These are phyloP conservation scores for Osmoderma eremita DNA, from an alignment of 2,888 invertebrate genomes.

Conservation along the genomic window DNA sequence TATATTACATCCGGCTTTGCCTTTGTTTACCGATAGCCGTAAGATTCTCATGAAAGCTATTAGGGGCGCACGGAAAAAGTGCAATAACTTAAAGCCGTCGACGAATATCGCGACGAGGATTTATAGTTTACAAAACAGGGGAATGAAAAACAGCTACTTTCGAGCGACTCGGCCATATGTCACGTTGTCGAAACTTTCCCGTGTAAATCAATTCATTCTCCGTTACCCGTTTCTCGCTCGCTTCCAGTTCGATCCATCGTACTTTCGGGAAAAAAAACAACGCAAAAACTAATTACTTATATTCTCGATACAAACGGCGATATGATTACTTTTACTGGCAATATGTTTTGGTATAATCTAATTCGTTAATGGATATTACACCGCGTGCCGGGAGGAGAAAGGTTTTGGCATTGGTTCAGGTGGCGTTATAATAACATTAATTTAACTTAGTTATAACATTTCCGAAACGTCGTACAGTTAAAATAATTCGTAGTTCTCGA, in stretches of 20 bases:
- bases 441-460: too few relatives aligned
- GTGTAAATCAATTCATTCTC: constrained; percentile 40
- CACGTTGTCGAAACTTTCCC: constrained; percentile 41
- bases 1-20: constrained; percentile 33
- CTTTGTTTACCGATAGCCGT: constrained; percentile 35
- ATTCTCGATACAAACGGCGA: background rate
- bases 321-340: background rate
- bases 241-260: background rate
- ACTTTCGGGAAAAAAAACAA: background rate
- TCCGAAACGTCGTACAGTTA: too few relatives aligned
- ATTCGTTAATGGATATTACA: too few relatives aligned
- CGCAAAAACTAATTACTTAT: constrained; percentile 25
- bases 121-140: constrained; percentile 43
- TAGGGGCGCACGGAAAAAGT: constrained; percentile 31
- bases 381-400: too few relatives aligned
- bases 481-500: too few relatives aligned
- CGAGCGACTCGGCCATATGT: constrained; percentile 39
- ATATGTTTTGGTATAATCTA: background rate
- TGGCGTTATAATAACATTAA: too few relatives aligned
- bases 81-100: constrained; percentile 37
- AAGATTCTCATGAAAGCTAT: constrained; percentile 36
- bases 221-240: constrained; percentile 17
- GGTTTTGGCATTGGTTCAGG: too few relatives aligned
- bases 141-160: constrained; percentile 38
- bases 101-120: constrained; percentile 36